Base-by-base conservation (phyloP, 2,113 vertebrate genomes). In the Sylvietta virens region DNA sequence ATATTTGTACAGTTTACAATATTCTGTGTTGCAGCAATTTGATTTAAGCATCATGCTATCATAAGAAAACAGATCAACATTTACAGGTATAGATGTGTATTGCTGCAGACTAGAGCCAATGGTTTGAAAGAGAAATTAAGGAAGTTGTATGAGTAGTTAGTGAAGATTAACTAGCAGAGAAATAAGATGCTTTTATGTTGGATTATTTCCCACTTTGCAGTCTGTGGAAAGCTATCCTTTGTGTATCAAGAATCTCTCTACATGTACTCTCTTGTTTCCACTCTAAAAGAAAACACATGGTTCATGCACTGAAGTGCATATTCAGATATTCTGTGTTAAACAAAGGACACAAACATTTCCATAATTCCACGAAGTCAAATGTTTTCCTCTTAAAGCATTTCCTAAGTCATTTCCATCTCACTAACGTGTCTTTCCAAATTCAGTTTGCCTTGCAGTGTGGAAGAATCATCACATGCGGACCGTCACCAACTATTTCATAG, bases 401-500 rank as follows among this genome's bases (percentile, higher is more conserved):
- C 31, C 44, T 72, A 33, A 81, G n/a, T 47, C 4, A 27, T 60
- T 93, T 91, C 58, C 19, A 6, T 48, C 33, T 67, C 58, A 42
- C 83, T 97, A 71, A 92, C 58, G 83, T 82, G 21, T 94, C 65
- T 97, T 85, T 95, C 64, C 79, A 61, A 65, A 90, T 78, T 91
- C 97, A 99, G 99, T 99, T 98, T 99, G 99, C 92, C 97, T 99
- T 98, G 99, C 99, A 97, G 99, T 99, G 85, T 99, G 99, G 99
- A 99, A 99, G 97, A 99, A 99, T 73, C 99, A 99, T 76, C 99
- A 99, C 97, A 99, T 99, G 99, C 97, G 98, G 95, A 99, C 99
- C 3, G 99, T 99, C 58, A 99, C 99, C 97, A 99, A 99, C 98
- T 99, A 99, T 95, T 99, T 99, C 97, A 99, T 99, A 33, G 99